Evolutionary conservation across 2,113 vertebrate genomes (phyloP).

Genomic region (Lanius collurio): DNA sequence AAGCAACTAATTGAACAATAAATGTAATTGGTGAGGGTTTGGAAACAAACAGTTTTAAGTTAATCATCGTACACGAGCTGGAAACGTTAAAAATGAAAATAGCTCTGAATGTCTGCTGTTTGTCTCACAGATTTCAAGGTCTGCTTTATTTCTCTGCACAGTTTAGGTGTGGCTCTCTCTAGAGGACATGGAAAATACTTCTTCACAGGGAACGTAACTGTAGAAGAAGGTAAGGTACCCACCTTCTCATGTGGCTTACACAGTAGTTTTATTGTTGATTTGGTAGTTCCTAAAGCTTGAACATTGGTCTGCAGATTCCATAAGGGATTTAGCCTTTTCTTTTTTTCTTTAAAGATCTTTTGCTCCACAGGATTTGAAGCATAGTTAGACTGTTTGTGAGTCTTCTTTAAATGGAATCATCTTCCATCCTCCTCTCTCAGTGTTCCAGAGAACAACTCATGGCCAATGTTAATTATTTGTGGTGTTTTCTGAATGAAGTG

Average conservation of each 20-base stretch:
- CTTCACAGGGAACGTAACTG: constrained; percentile 94
- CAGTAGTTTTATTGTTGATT: background rate
- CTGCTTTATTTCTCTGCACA: constrained; percentile 79
- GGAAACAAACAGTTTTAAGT: constrained; percentile 42
- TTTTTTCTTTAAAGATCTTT: background rate
- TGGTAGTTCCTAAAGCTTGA: background rate
- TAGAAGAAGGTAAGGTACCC: constrained; percentile 90
- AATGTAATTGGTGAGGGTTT: constrained; percentile 46
- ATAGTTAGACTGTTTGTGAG: background rate
- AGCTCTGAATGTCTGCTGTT: constrained; percentile 35
- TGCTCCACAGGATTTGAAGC: background rate
- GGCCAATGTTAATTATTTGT: background rate
- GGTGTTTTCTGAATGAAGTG: background rate
- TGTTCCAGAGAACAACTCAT: background rate
- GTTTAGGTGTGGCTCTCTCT: constrained; percentile 95
- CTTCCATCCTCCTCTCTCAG: background rate
- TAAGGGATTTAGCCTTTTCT: background rate
- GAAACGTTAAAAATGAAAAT: constrained; percentile 54
- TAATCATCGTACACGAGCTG: constrained; percentile 41
- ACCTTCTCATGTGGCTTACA: background rate
- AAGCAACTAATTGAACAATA: constrained; percentile 57
- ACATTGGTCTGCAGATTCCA: background rate
- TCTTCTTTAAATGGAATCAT: background rate
- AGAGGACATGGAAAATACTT: constrained; percentile 96
- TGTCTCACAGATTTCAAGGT: constrained; percentile 64